Evolutionary conservation across 53 echinoderm and acorn worm genomes (phyloP).

Genomic region (Arbacia lixula): DNA sequence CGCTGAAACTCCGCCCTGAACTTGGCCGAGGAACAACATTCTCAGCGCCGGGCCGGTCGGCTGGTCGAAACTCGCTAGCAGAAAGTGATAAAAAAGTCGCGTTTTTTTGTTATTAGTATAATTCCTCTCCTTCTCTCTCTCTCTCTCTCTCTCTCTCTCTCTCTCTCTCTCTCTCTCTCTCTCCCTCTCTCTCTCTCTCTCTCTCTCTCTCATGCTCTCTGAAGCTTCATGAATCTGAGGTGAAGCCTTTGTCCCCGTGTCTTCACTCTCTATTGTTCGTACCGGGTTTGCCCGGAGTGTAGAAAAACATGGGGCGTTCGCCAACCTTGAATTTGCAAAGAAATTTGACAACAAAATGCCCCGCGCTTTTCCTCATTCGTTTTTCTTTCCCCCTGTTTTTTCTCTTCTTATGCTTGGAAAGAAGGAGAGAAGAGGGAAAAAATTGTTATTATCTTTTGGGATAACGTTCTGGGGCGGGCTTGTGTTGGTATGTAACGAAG

Average conservation of each 20-base stretch:
- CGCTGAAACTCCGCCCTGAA: no score
- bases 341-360: constrained; percentile 47
- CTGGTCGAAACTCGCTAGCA: no score
- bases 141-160: neutral
- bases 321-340: constrained; percentile 46
- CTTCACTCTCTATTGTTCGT: constrained; percentile 11
- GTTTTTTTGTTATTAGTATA: no score
- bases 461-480: constrained; percentile 20
- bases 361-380: constrained; percentile 4
- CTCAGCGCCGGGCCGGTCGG: no score
- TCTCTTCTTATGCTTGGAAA: no score
- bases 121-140: no score
- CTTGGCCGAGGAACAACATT: no score
- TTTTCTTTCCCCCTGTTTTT: neutral
- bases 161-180: no score
- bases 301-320: constrained; percentile 39
- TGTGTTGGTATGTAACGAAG: constrained; percentile 23
- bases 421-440: neutral
- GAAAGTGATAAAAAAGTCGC: no score
- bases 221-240: no score
- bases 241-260: constrained; percentile 14
- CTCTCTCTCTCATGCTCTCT: neutral
- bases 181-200: constrained; percentile 1
- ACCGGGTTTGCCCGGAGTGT: constrained; percentile 32
- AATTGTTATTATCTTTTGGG: constrained; percentile 32